Percentiles rank a stretch among this genome's conserved stretches.
phyloP scores from a whole-genome alignment of 2,797 vertebrate genomes.

The Manis pentadactyla region DNA sequence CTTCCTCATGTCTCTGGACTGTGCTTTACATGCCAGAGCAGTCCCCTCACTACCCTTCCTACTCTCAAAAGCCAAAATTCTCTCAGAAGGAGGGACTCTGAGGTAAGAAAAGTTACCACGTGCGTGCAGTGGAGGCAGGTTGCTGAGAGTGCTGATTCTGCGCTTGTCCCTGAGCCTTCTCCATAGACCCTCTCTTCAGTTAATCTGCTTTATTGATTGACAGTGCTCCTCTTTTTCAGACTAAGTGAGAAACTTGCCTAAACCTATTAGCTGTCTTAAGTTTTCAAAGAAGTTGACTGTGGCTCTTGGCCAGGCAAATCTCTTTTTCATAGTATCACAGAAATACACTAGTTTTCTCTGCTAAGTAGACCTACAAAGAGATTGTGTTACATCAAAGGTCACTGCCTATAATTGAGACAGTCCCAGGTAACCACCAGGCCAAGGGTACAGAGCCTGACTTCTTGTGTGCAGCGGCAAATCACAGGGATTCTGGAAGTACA shows the following conservation, averaged over 20 bases:
- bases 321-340: constrained; percentile 14
- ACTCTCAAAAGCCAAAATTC: neutral
- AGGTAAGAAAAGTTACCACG: neutral
- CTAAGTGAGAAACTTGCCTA: neutral
- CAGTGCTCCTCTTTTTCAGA: neutral
- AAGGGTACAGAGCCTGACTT: constrained; percentile 65
- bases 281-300: constrained; percentile 27
- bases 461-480: neutral
- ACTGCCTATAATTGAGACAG: constrained; percentile 64
- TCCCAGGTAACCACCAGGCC: constrained; percentile 72
- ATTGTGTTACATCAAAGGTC: constrained; percentile 31
- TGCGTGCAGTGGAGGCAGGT: neutral
- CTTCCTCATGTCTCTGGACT: neutral
- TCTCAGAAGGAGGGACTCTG: neutral
- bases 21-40: neutral
- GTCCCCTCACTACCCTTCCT: neutral
- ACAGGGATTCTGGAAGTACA: neutral
- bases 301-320: neutral
- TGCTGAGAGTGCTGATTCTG: neutral
- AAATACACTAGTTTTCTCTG: constrained; percentile 15
- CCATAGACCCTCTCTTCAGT: neutral
- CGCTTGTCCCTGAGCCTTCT: neutral
- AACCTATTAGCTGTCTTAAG: neutral
- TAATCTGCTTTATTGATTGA: constrained; percentile 26
- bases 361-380: constrained; percentile 52